Conservation (phyloP, 2,797 vertebrate species). For the Spatula versicolor region DNA sequence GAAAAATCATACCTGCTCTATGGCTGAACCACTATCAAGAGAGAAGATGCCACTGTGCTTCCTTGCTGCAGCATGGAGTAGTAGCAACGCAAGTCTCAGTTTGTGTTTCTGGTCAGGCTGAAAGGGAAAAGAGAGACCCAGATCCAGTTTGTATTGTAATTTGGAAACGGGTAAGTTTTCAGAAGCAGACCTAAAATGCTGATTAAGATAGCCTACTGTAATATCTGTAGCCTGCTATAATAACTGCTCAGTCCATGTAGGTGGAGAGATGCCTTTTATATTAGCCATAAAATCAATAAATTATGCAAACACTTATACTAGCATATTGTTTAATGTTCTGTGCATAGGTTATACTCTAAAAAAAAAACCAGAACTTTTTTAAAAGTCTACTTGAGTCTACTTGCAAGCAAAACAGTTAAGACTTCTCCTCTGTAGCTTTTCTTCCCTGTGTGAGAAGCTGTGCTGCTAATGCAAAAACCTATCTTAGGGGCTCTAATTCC, state of each 20-base stretch:
- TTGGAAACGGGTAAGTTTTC: slow-evolving; percentile 4
- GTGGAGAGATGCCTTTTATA: slow-evolving; percentile 46
- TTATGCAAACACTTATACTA: slow-evolving; percentile 59
- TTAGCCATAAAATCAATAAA: slow-evolving; percentile 67
- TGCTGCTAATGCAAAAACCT: neutral
- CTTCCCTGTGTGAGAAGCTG: neutral
- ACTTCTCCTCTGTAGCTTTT: neutral
- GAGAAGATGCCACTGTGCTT: slow-evolving; percentile 9
- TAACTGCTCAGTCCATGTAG: slow-evolving; percentile 21
- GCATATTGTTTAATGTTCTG: slow-evolving; percentile 43
- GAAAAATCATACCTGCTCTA: neutral
- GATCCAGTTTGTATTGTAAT: neutral
- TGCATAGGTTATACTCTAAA: neutral
- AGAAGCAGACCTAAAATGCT: neutral
- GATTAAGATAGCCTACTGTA: slow-evolving; percentile 21
- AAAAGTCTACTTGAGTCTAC: slow-evolving; percentile 27
- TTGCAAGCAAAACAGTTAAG: neutral
- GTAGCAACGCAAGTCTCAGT: neutral
- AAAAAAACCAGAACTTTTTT: neutral
- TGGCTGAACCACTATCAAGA: neutral
- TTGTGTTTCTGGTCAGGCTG: neutral
- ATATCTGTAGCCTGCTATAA: slow-evolving; percentile 41
- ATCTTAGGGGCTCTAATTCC: neutral
- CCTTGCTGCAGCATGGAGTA: neutral
- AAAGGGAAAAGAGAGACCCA: neutral